Evolutionary conservation across 1,140 invertebrate species (phyloP), one percentile per base, ranked within the genome.

Genomic region (Sweltsa coloradensis): DNA sequence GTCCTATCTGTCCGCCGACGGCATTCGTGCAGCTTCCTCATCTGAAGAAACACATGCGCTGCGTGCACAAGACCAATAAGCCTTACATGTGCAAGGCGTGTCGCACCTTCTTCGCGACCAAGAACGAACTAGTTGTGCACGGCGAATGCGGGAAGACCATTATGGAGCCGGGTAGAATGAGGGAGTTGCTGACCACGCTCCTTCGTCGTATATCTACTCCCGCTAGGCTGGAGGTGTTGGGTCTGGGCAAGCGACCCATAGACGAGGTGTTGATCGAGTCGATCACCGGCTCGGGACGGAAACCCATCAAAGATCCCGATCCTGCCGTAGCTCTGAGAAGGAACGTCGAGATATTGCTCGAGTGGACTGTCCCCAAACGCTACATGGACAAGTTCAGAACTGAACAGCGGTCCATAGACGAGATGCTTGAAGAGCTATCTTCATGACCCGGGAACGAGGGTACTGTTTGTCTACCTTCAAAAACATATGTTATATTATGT

Each of bases 221-320:
- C 34, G 76, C 82, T 51, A 74, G 78, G 54, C 67, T 89, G 7
- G 75, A 79, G 34, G 80, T 80, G 53, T 63, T 89, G 53, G 85
- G 85, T 52, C 85, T 82, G 60, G 86, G 87, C 51, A 86, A 85
- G 60, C 69, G 82, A 52, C 67, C 89, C 3, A 86, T 89, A 50
- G 85, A 89, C 57, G 80, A 87, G 41, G 78, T 89, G n/a, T 69
- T 89, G 1, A 69, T 78, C 22, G 83, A 85, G 50, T 86, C 83
- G 0, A 67, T 89, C 16, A 70, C 80, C 53, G 72, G 78, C 7
- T 84, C 84, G 40, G 83, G 82, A 1, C 75, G 82, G 26, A 65
- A 66, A 14, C 76, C 81, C 1, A 77, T 75, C 41, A 69, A 67
- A 29, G 73, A 75, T 49, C 57, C 64, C 1, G 61, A 73, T 7